Evolutionary conservation across 2,797 vertebrate genomes (phyloP).

Genomic region (Rhinichthys osculus): DNA sequence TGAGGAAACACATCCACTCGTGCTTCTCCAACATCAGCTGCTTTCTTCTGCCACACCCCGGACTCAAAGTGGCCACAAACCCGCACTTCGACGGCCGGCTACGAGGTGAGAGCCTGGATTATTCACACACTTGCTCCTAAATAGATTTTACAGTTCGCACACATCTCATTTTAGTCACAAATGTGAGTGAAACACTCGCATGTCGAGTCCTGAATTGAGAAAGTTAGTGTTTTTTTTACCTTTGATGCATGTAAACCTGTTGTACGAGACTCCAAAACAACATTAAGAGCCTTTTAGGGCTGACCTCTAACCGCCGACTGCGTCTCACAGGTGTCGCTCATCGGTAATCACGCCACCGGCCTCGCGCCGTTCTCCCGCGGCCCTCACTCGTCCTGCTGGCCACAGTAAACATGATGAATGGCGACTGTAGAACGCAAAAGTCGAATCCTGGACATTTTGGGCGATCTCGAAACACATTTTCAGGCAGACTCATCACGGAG

Average conservation of each 20-base stretch:
- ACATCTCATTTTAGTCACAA: background rate
- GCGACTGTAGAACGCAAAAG: too few relatives aligned
- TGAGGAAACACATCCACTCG: slow-evolving; percentile 97
- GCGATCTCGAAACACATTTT: too few relatives aligned
- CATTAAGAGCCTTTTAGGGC: too few relatives aligned
- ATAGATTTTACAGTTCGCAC: background rate
- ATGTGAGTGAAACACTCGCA: background rate
- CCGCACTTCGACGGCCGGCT: slow-evolving; percentile 93
- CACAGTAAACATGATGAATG: too few relatives aligned
- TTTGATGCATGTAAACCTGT: background rate
- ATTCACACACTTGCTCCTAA: slow-evolving; percentile 6
- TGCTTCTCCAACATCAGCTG: slow-evolving; percentile 97
- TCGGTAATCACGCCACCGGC: too few relatives aligned
- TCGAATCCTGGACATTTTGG: too few relatives aligned
- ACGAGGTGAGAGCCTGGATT: slow-evolving; percentile 78
- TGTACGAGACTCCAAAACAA: background rate
- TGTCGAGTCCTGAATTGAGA: background rate
- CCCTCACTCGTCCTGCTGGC: too few relatives aligned
- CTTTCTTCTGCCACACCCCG: slow-evolving; percentile 97
- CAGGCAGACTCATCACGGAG: too few relatives aligned
- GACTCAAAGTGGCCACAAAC: slow-evolving; percentile 97
- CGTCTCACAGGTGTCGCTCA: too few relatives aligned
- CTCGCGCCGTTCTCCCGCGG: too few relatives aligned
- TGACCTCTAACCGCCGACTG: too few relatives aligned
- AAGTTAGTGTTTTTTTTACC: too few relatives aligned